phyloP scores from a whole-genome alignment of 2,797 vertebrate genomes.

The Urosaurus nigricauda region DNA sequence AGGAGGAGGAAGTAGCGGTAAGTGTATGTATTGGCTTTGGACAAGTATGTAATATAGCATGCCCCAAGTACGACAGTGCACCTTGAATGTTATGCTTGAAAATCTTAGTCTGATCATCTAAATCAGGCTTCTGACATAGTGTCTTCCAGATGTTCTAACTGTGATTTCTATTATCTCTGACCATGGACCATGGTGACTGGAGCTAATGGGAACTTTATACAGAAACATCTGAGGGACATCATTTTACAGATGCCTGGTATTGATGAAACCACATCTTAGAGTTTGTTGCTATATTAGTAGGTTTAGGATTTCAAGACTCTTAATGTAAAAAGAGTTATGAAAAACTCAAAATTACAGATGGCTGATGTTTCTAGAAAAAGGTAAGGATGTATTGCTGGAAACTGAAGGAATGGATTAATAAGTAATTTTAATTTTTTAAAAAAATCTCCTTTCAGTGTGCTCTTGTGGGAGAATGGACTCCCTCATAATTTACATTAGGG shows the following conservation, averaged over 20 bases:
- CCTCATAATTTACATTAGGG: not conserved
- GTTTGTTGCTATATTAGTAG: not conserved
- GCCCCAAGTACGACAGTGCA: not conserved
- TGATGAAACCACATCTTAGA: not conserved
- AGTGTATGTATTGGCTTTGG: constrained; percentile 33
- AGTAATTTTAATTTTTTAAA: not conserved
- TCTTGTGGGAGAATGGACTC: not conserved
- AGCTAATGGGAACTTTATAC: not conserved
- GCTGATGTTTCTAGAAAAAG: not conserved
- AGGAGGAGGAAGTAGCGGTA: constrained; percentile 83
- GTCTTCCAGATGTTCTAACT: not conserved
- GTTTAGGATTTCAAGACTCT: not conserved
- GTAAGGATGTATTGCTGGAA: not conserved
- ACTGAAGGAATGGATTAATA: not conserved
- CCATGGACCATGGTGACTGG: not conserved
- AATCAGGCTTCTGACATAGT: not conserved
- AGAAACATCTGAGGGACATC: not conserved
- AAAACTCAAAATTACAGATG: not conserved
- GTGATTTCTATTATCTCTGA: not conserved
- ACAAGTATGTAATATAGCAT: not conserved
- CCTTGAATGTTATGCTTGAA: not conserved
- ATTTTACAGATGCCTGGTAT: not conserved
- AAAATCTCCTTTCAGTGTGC: too few species aligned
- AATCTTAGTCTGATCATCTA: not conserved
- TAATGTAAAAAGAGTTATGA: not conserved